These are phyloP conservation scores for Trogon surrucura DNA, from an alignment of 2,113 vertebrate species.

Conservation along the genomic window DNA sequence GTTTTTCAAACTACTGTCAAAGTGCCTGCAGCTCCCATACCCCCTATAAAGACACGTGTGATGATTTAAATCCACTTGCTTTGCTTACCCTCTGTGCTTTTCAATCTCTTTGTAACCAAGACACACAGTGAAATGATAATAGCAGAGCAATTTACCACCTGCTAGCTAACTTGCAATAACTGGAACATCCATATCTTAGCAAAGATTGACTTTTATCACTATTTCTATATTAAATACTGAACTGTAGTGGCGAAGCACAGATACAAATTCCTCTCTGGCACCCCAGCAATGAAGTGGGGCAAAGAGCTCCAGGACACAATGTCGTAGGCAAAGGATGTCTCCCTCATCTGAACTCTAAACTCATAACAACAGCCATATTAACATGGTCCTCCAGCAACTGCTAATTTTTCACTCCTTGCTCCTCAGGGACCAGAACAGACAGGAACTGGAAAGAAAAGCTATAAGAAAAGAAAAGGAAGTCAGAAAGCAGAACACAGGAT, in stretches of 20 bases:
- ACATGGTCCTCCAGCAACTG: not conserved
- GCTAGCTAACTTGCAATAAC: not conserved
- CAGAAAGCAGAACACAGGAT: conserved; percentile 52
- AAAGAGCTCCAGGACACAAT: not conserved
- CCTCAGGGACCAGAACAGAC: not conserved
- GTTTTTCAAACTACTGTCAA: not conserved
- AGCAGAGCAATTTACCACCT: not conserved
- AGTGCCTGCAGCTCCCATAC: not conserved
- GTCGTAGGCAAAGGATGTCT: not conserved
- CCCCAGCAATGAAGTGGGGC: not conserved
- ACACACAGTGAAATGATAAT: rapidly evolving
- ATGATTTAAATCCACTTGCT: not conserved
- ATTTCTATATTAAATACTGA: not conserved
- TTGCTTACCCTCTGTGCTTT: not conserved
- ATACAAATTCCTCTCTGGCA: not conserved
- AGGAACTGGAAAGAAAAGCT: conserved; percentile 48
- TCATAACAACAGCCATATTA: not conserved
- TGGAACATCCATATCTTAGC: not conserved
- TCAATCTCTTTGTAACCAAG: not conserved
- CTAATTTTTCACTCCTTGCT: conserved; percentile 2
- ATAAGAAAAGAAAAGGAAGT: conserved; percentile 39
- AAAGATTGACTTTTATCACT: not conserved
- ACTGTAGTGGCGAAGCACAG: not conserved
- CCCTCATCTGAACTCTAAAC: not conserved
- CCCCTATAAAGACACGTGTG: rapidly evolving